A percentile compares a stretch with the other conserved stretches of the same genome.
These are phyloP conservation scores for Galerucella nymphaeae DNA, from an alignment of 2,888 invertebrate genomes.

Conservation along the genomic window DNA sequence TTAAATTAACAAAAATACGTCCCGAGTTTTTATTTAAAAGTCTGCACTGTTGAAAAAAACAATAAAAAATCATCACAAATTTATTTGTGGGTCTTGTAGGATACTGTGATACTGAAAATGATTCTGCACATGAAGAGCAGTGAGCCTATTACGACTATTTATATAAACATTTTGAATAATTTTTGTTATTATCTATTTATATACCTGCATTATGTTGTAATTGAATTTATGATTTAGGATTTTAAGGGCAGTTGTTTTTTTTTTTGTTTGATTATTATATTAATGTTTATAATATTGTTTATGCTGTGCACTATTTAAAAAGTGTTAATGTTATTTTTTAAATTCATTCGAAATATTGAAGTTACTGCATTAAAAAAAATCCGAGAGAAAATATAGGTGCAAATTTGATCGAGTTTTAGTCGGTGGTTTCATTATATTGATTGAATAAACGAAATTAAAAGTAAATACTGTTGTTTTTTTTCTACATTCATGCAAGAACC, in stretches of 20 bases:
- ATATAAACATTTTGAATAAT: slow-evolving; percentile 15
- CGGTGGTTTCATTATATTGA: slow-evolving; percentile 19
- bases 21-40: neutral
- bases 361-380: slow-evolving; percentile 12
- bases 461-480: neutral
- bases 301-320: slow-evolving; percentile 45
- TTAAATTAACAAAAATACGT: neutral
- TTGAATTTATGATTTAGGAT: slow-evolving; percentile 20
- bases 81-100: slow-evolving; percentile 46
- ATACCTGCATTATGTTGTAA: neutral
- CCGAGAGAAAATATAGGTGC: slow-evolving; percentile 57
- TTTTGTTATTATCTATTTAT: slow-evolving; percentile 31
- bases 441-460: slow-evolving; percentile 6
- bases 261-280: slow-evolving; percentile 44
- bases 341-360: slow-evolving; percentile 25
- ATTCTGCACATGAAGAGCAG: slow-evolving; percentile 38
- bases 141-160: slow-evolving; percentile 43
- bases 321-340: slow-evolving; percentile 34
- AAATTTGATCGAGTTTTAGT: slow-evolving; percentile 27
- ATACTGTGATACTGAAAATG: slow-evolving; percentile 57
- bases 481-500: too few relatives aligned
- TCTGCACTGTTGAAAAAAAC: neutral
- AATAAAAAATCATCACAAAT: slow-evolving; percentile 38
- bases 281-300: slow-evolving; percentile 42
- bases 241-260: slow-evolving; percentile 40